Evolutionary conservation across 2,797 vertebrate species (phyloP), one percentile per base, ranked within the genome.

Genomic region (Acestrorhynchus altus): DNA sequence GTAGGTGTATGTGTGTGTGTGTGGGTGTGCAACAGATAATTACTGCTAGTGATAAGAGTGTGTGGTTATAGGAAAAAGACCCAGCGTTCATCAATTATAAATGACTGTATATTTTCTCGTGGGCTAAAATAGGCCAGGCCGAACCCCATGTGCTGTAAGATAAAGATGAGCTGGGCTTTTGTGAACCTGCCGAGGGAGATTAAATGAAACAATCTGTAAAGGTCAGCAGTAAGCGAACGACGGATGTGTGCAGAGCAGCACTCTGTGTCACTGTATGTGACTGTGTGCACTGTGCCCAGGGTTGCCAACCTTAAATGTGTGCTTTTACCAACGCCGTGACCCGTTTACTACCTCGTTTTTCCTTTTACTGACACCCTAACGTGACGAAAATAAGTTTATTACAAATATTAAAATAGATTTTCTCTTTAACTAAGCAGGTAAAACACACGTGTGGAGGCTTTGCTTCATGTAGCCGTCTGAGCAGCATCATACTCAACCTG

Each of bases 81-180:
- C 31, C 44, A 24, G 7, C 11, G 26, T 47, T 78, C 67, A 67
- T 83, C 51, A 56, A 73, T 72, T 78, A 72, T 81, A n/a, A 40
- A 77, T 35, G 60, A 49, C 20, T 75, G 28, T 20, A 59, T 63
- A 47, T 57, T 35, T 78, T 61, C 52, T 61, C 44, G 76, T n/a
- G 59, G 76, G 59, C 11, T n/a, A 64, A 83, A 65, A n/a, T 22
- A 67, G 56, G 5, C 54, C 68, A 46, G 67, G 69, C 22, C 8
- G 22, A 68, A 52, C 28, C 75, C 75, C 66, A 70, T 8, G 44
- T 10, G 44, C 66, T 52, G 57, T 22, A 51, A 61, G 66, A 69
- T 69, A 69, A 69, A 39, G n/a, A 63, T 39, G 46, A 26, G 66
- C 28, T 20, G 75, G 46, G 46, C 47, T 40, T 40, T 35, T 0